Conservation (phyloP, 2,113 vertebrate genomes). For the Actenoides lindsayi region DNA sequence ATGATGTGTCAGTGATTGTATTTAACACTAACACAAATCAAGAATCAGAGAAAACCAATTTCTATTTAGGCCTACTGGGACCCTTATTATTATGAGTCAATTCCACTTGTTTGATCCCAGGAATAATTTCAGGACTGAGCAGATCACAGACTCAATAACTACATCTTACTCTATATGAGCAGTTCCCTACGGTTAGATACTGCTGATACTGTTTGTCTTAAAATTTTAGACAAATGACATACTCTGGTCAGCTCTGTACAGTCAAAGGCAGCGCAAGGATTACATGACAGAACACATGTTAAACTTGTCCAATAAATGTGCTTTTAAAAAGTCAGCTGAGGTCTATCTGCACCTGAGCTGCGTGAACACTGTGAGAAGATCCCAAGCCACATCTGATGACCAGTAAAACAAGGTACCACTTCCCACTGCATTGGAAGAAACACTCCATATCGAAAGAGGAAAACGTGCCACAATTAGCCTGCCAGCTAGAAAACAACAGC, state of each 20-base stretch:
- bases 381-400: background rate
- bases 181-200: background rate
- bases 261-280: background rate
- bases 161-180: background rate
- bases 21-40: slow-evolving; percentile 27
- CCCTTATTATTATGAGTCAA: slow-evolving; percentile 26
- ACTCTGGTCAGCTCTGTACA: background rate
- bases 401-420: background rate
- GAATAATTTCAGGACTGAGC: slow-evolving; percentile 21
- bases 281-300: background rate
- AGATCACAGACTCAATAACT: background rate
- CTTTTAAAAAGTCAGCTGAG: background rate
- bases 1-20: background rate
- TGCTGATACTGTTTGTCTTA: background rate
- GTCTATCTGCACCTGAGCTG: background rate
- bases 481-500: background rate
- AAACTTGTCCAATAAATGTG: background rate
- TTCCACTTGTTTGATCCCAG: slow-evolving; percentile 48
- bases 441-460: background rate
- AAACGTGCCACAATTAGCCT: background rate
- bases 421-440: background rate
- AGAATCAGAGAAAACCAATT: background rate
- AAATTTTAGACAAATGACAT: background rate
- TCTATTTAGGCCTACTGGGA: slow-evolving; percentile 21
- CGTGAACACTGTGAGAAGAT: background rate